Evolutionary conservation across 1,140 invertebrate species (phyloP), one percentile per base, ranked within the genome.

Genomic region (Kradibia gibbosae): DNA sequence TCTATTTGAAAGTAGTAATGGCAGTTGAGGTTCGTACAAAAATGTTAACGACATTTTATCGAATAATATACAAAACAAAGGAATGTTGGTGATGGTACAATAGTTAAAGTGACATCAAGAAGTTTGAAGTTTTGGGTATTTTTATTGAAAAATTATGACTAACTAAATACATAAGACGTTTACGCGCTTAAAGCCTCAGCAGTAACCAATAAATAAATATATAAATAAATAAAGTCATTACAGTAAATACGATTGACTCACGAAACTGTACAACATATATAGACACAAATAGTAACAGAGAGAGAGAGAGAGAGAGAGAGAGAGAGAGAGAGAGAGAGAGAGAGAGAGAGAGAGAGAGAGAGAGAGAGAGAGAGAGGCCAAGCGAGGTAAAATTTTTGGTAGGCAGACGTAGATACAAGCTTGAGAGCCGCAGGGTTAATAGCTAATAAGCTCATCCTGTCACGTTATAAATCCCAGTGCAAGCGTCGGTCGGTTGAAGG

Each of bases 151-250:
- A 72, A 72, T 1, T 28, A 11, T 72, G 22, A 36, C 31, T 57
- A 45, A 34, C 78, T 72, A n/a, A 72, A 60, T 72, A 79, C 50
- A 79, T 72, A 36, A 45, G 42, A 78, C 62, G 42, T 25, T 31
- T 13, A 72, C 39, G 72, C 31, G 3, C 34, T 71, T 78, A 82
- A 34, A 80, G 28, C 39, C 60, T 82, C 76, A 75, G n/a, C 25
- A 28, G 31, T 78, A 70, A 67, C 4, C 62, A 81, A 78, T 72
- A 81, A 81, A 77, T 78, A 83, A 78, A 60, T 60, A 70, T 80
- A 28, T 50, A 45, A 70, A 77, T 81, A 72, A 80, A 82, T 53
- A 76, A 57, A 62, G 77, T 80, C 67, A 22, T 53, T 11, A 17
- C 60, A 60, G 75, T 22, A 1, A 75, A 48, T 34, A n/a, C 39